Conservation (phyloP, 2,797 vertebrate genomes). For the Spinus olivaceus region DNA sequence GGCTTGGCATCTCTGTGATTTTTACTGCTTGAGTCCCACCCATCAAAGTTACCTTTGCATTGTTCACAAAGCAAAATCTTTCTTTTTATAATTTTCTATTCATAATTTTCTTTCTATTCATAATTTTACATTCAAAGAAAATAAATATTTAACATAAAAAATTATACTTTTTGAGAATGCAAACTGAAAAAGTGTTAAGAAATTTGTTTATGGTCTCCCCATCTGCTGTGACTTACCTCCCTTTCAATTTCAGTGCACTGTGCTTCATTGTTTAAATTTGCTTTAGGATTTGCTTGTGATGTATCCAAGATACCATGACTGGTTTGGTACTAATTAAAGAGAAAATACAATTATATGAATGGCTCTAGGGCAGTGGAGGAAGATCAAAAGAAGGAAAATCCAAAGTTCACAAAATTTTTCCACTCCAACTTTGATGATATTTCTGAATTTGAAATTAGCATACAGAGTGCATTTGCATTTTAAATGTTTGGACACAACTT, state of each 20-base stretch:
- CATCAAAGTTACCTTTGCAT: background rate
- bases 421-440: background rate
- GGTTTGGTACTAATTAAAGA: background rate
- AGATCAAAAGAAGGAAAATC: background rate
- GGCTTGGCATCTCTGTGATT: background rate
- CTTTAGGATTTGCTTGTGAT: background rate
- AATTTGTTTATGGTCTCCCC: background rate
- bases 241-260: background rate
- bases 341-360: background rate
- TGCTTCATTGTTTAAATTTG: background rate
- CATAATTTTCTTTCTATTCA: background rate
- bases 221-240: background rate
- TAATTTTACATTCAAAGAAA: background rate
- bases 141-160: background rate
- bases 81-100: background rate
- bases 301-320: background rate
- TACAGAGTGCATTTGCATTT: background rate
- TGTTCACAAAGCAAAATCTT: background rate
- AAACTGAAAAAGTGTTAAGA: background rate
- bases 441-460: slow-evolving; percentile 3
- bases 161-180: background rate
- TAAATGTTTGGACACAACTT: background rate
- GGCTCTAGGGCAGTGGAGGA: background rate
- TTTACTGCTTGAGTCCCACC: background rate
- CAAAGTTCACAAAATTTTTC: background rate